These are phyloP conservation scores for Dasyprocta punctata DNA, from an alignment of 2,113 vertebrate species.

Conservation along the genomic window DNA sequence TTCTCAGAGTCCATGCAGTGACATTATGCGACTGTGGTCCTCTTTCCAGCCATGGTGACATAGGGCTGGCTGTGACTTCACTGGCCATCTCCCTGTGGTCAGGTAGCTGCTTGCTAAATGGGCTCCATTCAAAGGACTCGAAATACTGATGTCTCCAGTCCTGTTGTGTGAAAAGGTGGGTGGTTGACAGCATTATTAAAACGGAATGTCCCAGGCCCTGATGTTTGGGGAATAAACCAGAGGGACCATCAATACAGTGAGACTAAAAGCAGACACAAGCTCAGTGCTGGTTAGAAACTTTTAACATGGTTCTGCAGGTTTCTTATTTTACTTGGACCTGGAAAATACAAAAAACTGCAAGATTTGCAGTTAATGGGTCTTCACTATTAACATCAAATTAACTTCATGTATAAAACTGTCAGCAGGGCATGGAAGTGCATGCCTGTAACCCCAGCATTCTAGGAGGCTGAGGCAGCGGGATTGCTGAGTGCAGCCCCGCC, in stretches of 20 bases:
- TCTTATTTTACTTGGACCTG: background rate
- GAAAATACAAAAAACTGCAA: background rate
- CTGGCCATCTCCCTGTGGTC: conserved; percentile 50
- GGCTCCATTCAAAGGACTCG: background rate
- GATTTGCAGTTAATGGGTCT: background rate
- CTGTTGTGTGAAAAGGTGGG: background rate
- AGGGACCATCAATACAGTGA: background rate
- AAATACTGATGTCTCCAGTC: background rate
- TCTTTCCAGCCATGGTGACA: background rate
- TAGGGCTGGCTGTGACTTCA: background rate
- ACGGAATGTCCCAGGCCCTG: background rate
- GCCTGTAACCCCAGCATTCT: background rate
- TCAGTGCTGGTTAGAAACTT: background rate
- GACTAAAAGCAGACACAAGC: rapidly evolving
- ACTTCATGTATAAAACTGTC: conserved; percentile 43
- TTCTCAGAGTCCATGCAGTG: background rate
- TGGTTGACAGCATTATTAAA: background rate
- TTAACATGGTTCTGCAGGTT: background rate
- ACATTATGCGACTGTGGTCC: background rate
- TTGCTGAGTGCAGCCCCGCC: background rate
- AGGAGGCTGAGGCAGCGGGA: background rate
- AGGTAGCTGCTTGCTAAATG: background rate
- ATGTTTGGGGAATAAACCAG: background rate
- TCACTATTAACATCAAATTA: conserved; percentile 28
- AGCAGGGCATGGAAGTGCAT: background rate